Evolutionary conservation across 2,797 vertebrate species (phyloP).

Genomic region (Mormyrus proboscirostris): DNA sequence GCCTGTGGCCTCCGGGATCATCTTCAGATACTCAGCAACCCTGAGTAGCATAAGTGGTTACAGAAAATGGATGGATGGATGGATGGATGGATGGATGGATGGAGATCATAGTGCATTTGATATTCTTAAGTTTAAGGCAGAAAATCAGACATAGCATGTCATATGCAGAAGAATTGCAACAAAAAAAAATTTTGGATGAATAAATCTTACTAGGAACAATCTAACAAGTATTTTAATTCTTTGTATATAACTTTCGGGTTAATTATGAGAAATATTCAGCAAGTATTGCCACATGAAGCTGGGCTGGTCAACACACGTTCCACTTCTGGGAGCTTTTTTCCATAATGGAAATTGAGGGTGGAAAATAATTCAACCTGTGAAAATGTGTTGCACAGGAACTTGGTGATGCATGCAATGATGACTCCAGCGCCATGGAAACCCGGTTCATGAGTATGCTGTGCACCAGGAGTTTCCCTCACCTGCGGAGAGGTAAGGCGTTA

Average conservation of each 20-base stretch:
- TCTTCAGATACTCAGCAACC: not conserved
- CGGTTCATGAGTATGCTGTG: constrained; percentile 91
- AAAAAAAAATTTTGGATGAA: not conserved
- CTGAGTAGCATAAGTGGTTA: not conserved
- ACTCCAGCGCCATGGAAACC: constrained; percentile 81
- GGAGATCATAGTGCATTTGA: not conserved
- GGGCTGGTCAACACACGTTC: not conserved
- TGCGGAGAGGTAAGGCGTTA: constrained; percentile 73
- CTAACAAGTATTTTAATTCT: not conserved
- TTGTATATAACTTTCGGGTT: not conserved
- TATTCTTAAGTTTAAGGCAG: not conserved
- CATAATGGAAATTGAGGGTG: not conserved
- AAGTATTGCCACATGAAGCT: not conserved
- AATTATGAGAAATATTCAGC: not conserved
- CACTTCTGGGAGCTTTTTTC: not conserved
- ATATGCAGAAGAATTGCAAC: not conserved
- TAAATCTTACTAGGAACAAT: not conserved
- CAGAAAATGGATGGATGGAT: not conserved
- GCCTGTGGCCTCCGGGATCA: not conserved
- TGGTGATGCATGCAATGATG: constrained; percentile 73
- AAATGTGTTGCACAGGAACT: constrained; percentile 66
- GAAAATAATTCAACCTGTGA: constrained; percentile 14
- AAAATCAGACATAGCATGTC: not conserved
- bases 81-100: not conserved
- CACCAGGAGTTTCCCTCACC: constrained; percentile 86